Percentiles rank a stretch among this genome's conserved stretches.
Evolutionary conservation across 2,797 vertebrate species (phyloP).

Genomic region (Phaenicophaeus curvirostris): DNA sequence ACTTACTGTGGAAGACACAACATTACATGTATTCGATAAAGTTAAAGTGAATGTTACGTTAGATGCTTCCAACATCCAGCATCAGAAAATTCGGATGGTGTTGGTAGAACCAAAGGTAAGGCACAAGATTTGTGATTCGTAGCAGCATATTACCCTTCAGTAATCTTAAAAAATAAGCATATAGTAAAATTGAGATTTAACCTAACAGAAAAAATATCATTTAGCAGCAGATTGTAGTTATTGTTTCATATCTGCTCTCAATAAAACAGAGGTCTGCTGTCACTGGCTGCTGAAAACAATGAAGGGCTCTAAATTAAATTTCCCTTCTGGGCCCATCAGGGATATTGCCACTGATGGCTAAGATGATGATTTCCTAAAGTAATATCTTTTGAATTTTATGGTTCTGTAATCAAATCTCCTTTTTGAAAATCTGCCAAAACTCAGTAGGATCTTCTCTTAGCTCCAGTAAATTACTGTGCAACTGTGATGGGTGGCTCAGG

Average conservation of each 20-base stretch:
- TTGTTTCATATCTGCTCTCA: not conserved
- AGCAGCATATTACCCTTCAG: not conserved
- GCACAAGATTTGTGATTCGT: not conserved
- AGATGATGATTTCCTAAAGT: not conserved
- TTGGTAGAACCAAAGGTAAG: slow-evolving; percentile 91
- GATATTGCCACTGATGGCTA: not conserved
- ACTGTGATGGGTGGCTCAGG: not conserved
- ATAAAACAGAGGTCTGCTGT: not conserved
- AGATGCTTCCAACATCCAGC: slow-evolving; percentile 93
- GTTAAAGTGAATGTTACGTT: slow-evolving; percentile 93
- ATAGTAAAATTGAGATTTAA: not conserved
- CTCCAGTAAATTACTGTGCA: not conserved
- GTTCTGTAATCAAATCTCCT: not conserved
- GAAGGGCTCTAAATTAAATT: not conserved
- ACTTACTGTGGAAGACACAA: slow-evolving; percentile 87
- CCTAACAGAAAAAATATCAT: not conserved
- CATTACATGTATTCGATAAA: slow-evolving; percentile 89
- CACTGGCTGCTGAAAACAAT: not conserved
- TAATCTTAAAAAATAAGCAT: not conserved
- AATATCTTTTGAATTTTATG: not conserved
- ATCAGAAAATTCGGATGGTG: slow-evolving; percentile 96
- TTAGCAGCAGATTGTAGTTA: not conserved
- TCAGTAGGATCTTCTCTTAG: not conserved
- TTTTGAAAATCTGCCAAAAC: not conserved
- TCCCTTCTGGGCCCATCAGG: not conserved